These are phyloP conservation scores for Epirrhoe tristata DNA, from an alignment of 2,888 invertebrate genomes.

Conservation along the genomic window DNA sequence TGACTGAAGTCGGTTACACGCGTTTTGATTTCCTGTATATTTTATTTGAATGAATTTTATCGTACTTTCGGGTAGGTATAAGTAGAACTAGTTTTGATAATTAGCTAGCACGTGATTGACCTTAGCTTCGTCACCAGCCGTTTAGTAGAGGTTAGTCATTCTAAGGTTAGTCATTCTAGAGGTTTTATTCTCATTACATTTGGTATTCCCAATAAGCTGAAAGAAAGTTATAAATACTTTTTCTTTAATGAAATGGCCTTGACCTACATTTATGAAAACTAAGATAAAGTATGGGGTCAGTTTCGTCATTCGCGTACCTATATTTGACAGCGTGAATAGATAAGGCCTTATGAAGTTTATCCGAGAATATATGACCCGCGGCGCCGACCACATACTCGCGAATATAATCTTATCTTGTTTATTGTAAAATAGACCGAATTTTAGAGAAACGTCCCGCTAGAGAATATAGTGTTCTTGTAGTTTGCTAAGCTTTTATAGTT, in stretches of 20 bases:
- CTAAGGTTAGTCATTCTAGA: background rate
- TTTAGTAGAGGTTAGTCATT: background rate
- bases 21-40: constrained; percentile 26
- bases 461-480: constrained; percentile 23
- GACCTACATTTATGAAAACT: constrained; percentile 41
- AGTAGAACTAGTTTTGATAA: background rate
- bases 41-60: constrained; percentile 3
- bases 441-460: constrained; percentile 14
- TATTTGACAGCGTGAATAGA: constrained; percentile 39
- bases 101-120: background rate
- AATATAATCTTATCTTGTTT: constrained; percentile 37
- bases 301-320: constrained; percentile 40
- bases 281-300: constrained; percentile 40
- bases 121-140: background rate
- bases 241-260: constrained; percentile 41
- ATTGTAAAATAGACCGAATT: constrained; percentile 33
- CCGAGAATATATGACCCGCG: constrained; percentile 41
- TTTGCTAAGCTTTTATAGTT: background rate
- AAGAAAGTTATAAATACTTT: background rate
- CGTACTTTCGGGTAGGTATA: constrained; percentile 1
- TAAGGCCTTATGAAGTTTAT: constrained; percentile 41
- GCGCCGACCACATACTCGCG: constrained; percentile 27
- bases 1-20: constrained; percentile 27
- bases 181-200: background rate
- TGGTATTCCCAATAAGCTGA: background rate